Percentiles rank a stretch among this genome's conserved stretches.
Evolutionary conservation across 2,113 vertebrate genomes (phyloP).

Genomic region (Nycticryphes semicollaris): DNA sequence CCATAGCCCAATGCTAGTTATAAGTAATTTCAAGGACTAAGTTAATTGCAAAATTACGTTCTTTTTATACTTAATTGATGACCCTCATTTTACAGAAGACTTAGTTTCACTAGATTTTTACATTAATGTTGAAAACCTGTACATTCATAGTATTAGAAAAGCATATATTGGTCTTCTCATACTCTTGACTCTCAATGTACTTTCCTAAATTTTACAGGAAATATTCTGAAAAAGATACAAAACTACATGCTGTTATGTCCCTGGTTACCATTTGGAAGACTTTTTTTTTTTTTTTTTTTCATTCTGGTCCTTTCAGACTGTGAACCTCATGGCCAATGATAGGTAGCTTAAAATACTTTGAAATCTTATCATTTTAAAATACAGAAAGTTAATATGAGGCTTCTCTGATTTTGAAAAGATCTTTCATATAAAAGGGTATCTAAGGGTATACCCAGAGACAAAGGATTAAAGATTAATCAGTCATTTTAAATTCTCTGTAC

Average conservation of each 20-base stretch:
- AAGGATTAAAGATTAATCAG: conserved; percentile 54
- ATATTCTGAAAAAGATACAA: neutral
- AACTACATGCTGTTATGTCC: neutral
- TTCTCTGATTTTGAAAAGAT: conserved; percentile 19
- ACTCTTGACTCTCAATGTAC: neutral
- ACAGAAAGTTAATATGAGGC: conserved; percentile 31
- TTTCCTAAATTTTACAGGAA: neutral
- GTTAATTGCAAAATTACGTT: neutral
- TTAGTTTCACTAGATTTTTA: neutral
- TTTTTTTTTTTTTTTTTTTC: neutral
- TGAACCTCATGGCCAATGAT: neutral
- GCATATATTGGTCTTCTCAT: neutral
- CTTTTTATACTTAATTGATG: neutral
- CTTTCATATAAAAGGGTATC: conserved; percentile 43
- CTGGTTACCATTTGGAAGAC: neutral
- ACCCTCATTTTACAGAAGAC: neutral
- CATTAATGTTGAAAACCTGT: neutral
- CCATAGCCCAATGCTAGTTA: neutral
- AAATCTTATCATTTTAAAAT: conserved; percentile 55
- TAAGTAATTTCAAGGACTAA: neutral
- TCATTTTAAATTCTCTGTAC: conserved; percentile 54
- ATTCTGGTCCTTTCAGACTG: conserved; percentile 4
- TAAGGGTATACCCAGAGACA: neutral
- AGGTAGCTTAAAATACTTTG: conserved; percentile 37
- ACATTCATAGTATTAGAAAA: neutral